These are phyloP conservation scores for Aselliscus stoliczkanus DNA, from an alignment of 2,797 vertebrate species.

Conservation along the genomic window DNA sequence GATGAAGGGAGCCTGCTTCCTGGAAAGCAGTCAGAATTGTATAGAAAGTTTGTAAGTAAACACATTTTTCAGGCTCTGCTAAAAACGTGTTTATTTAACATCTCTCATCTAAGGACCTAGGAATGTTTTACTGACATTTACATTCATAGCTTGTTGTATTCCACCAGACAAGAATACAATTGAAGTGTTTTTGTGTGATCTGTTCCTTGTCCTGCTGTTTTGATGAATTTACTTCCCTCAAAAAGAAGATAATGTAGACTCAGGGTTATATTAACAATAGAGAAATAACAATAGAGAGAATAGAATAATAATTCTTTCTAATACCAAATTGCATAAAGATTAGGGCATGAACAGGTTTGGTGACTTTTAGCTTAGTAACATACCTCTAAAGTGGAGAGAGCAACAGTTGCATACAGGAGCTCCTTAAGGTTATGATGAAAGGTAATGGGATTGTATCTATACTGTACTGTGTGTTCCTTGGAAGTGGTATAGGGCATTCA, in stretches of 20 bases:
- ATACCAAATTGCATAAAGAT: neutral
- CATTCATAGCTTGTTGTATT: neutral
- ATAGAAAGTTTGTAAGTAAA: conserved; percentile 30
- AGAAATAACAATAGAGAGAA: neutral
- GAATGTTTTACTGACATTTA: neutral
- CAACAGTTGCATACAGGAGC: neutral
- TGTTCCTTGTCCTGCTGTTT: neutral
- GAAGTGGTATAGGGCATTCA: neutral
- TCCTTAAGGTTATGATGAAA: neutral
- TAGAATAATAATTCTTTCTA: neutral
- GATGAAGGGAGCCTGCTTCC: neutral
- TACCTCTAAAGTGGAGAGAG: neutral
- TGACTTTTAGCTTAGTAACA: neutral
- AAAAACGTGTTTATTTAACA: conserved; percentile 39
- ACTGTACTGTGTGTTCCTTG: neutral
- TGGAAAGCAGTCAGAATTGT: neutral
- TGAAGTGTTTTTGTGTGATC: neutral
- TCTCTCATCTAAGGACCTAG: neutral
- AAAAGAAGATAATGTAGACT: neutral
- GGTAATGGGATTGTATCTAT: neutral
- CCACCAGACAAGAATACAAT: neutral
- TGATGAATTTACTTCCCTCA: neutral
- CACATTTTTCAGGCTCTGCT: conserved; percentile 28
- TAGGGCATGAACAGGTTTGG: neutral
- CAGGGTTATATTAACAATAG: neutral